Conservation (phyloP, 2,888 invertebrate species). For the Pandemis heparana region DNA sequence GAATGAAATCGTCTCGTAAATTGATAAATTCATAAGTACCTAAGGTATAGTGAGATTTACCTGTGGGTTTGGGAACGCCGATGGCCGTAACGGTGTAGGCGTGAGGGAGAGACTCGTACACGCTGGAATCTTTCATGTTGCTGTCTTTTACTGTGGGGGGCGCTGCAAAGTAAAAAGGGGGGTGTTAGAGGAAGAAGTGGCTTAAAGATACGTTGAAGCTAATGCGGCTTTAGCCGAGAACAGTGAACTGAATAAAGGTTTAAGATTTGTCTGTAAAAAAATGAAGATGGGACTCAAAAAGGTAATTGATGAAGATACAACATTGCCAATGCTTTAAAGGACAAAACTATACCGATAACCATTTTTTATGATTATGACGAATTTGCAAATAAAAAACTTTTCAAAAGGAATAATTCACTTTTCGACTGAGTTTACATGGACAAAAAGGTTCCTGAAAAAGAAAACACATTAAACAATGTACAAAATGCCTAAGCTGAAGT, state of each 20-base stretch:
- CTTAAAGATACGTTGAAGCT: background rate
- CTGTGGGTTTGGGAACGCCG: slow-evolving; percentile 89
- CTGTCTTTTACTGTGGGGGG: slow-evolving; percentile 90
- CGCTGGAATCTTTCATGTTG: slow-evolving; percentile 90
- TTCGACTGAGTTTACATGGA: background rate
- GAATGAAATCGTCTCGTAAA: background rate
- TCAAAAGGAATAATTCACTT: background rate
- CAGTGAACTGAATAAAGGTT: background rate
- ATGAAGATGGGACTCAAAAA: background rate
- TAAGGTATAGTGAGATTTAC: background rate
- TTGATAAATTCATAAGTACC: no score
- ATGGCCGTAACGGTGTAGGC: slow-evolving; percentile 92
- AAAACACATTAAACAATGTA: slow-evolving; percentile 13
- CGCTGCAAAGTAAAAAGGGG: slow-evolving; percentile 75
- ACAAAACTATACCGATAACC: background rate
- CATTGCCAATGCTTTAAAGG: background rate
- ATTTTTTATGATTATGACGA: background rate
- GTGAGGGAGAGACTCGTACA: slow-evolving; percentile 93
- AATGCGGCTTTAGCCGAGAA: background rate
- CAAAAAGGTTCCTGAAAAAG: slow-evolving; percentile 13
- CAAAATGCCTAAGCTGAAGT: slow-evolving; percentile 37
- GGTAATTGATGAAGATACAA: background rate
- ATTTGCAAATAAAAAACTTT: background rate
- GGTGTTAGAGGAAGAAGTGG: slow-evolving; percentile 40
- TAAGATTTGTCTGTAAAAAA: background rate